These are phyloP conservation scores for Ochropleura leucogaster DNA, from an alignment of 2,888 invertebrate genomes.

Conservation along the genomic window DNA sequence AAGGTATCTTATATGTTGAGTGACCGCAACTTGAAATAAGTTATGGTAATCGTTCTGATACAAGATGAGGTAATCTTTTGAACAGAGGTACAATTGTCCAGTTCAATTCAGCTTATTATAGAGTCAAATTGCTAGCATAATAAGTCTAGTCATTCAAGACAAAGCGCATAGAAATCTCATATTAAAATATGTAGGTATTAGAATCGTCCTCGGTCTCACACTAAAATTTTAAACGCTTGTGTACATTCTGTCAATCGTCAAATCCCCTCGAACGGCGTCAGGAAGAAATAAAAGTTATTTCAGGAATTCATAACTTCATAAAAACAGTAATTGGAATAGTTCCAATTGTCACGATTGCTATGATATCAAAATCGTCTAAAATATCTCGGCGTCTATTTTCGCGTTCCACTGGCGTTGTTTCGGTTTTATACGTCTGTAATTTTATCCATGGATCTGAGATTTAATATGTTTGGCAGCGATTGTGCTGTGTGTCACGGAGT, in stretches of 20 bases:
- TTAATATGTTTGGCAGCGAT: slow-evolving; percentile 14
- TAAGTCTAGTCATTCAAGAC: neutral
- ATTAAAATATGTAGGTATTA: neutral
- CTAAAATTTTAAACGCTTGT: slow-evolving; percentile 1
- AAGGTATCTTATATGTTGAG: neutral
- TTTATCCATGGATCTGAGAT: slow-evolving; percentile 26
- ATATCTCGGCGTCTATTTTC: slow-evolving; percentile 48
- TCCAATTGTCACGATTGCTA: slow-evolving; percentile 49
- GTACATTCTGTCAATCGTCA: slow-evolving; percentile 35
- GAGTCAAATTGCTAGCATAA: neutral
- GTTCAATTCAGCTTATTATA: slow-evolving; percentile 17
- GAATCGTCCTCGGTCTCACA: neutral
- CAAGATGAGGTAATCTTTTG: neutral
- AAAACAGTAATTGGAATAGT: slow-evolving; percentile 46
- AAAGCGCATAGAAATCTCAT: neutral
- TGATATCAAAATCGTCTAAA: slow-evolving; percentile 51
- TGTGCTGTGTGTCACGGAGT: neutral
- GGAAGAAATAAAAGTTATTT: slow-evolving; percentile 50
- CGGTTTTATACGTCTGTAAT: slow-evolving; percentile 18
- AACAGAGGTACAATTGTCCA: neutral
- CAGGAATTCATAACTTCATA: slow-evolving; percentile 45
- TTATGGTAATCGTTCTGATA: neutral
- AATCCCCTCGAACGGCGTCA: slow-evolving; percentile 17
- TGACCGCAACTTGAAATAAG: neutral
- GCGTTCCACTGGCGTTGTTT: slow-evolving; percentile 34